Evolutionary conservation across 2,888 invertebrate species (phyloP).

Genomic region (Cynaeus angustus): DNA sequence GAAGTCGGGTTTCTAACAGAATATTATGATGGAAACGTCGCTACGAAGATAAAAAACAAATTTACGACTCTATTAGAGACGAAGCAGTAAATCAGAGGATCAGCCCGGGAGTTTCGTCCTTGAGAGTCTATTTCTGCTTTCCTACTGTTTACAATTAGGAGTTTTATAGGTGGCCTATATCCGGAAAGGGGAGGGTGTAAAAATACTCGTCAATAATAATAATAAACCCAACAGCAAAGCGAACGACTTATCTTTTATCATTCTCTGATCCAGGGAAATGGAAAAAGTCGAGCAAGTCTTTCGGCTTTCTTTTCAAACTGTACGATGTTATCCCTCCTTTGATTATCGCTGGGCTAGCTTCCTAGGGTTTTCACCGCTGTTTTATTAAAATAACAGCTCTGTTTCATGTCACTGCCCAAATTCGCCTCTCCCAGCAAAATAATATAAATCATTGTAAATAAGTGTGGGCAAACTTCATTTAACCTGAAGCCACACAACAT

Average conservation of each 20-base stretch:
- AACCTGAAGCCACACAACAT: conserved; percentile 24
- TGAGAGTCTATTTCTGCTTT: background rate
- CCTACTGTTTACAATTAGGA: conserved; percentile 20
- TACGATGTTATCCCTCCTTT: conserved; percentile 5
- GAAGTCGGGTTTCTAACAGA: conserved; percentile 10
- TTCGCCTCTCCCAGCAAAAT: background rate
- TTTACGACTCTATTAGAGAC: conserved; percentile 18
- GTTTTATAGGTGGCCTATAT: conserved; percentile 13
- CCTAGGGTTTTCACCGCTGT: background rate
- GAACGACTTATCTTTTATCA: conserved; percentile 31
- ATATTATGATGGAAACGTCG: conserved; percentile 21
- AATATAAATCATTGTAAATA: conserved; percentile 27
- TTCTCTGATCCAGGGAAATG: conserved; percentile 30
- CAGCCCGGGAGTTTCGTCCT: conserved; percentile 6
- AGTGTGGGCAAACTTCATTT: conserved; percentile 11
- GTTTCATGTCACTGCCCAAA: background rate
- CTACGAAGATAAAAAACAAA: conserved; percentile 18
- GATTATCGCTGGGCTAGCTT: background rate
- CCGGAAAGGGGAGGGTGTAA: conserved; percentile 2
- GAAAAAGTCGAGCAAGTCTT: conserved; percentile 31
- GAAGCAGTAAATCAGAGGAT: conserved; percentile 18
- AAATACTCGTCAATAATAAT: conserved; percentile 28
- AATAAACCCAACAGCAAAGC: conserved; percentile 23
- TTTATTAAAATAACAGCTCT: conserved; percentile 2
- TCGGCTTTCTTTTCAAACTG: conserved; percentile 20